Percentiles rank a stretch among this genome's conserved stretches.
Conservation (phyloP, 2,113 vertebrate genomes). For the Candoia aspera region DNA sequence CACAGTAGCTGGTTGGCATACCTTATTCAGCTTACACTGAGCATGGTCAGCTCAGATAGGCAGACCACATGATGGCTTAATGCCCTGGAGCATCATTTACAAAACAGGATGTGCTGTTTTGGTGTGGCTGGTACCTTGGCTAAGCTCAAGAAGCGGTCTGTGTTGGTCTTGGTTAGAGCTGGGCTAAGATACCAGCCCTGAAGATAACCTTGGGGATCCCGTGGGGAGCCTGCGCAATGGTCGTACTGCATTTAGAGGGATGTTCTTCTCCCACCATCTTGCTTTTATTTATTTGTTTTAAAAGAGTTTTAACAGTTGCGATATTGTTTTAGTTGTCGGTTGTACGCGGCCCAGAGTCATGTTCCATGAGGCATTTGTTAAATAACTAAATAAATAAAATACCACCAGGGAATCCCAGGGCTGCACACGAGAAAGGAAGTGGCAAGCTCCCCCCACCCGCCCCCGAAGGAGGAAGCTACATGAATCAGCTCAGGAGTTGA, state of each 20-base stretch:
- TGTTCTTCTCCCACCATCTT: neutral
- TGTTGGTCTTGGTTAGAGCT: neutral
- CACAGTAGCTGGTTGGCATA: neutral
- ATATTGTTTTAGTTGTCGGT: neutral
- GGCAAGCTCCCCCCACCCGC: neutral
- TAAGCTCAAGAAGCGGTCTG: neutral
- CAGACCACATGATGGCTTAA: neutral
- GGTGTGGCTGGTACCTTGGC: neutral
- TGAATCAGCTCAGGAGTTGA: neutral
- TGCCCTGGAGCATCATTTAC: neutral
- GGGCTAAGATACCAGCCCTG: neutral
- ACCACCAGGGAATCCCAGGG: neutral
- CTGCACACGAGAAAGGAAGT: neutral
- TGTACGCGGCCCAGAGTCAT: neutral
- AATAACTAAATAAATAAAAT: neutral
- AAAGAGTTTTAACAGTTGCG: neutral
- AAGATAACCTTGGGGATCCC: neutral
- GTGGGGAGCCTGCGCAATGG: neutral
- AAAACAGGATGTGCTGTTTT: neutral
- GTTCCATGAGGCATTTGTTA: neutral
- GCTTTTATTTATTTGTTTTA: neutral
- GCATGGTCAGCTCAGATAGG: neutral
- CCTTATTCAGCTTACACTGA: neutral
- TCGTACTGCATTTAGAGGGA: neutral
- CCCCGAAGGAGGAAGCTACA: neutral